Base-by-base conservation (phyloP, 2,888 invertebrate species). In the Parelbella ahira region DNA sequence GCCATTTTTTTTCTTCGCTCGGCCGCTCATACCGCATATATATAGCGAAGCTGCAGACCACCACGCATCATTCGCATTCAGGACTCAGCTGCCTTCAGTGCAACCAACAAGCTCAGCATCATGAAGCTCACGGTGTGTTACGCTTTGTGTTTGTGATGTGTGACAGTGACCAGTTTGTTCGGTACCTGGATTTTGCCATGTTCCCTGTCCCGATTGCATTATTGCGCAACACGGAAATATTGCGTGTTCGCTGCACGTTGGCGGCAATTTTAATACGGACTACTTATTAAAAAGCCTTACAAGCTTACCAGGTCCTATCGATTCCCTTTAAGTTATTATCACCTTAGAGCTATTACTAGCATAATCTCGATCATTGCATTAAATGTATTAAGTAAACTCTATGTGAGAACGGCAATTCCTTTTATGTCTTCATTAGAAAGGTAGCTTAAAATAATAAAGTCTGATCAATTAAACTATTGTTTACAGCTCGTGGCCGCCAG, bases 401-500 rank as follows among this genome's bases (percentile, higher is more conserved):
- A 15, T 15, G 1, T 11, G 18, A 23, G 3, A 21, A 9, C 19
- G 13, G 8, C 19, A n/a, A 37, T n/a, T 15, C 15, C n/a, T n/a
- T n/a, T n/a, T n/a, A n/a, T n/a, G n/a, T n/a, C n/a, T 15, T 23
- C 10, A 34, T 34, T 15, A 24, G 9, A 15, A 23, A 34, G 34
- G 9, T 28, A 1, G n/a, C 12, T n/a, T n/a, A n/a, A n/a, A n/a
- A n/a, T n/a, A n/a, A n/a, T n/a, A n/a, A n/a, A n/a, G n/a, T n/a
- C n/a, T n/a, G n/a, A n/a, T n/a, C n/a, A n/a, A n/a, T n/a, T n/a
- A n/a, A n/a, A n/a, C n/a, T n/a, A n/a, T 47, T 62, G 60, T 62
- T 74, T 54, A 32, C 80, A 88, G 88, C 84, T 88, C 79, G 87
- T 88, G 83, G 88, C 88, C 78, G 81, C 88, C 83, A 82, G 90